Evolutionary conservation across 2,113 vertebrate genomes (phyloP), one percentile per base, ranked within the genome.

Genomic region (Tragulus kanchil): DNA sequence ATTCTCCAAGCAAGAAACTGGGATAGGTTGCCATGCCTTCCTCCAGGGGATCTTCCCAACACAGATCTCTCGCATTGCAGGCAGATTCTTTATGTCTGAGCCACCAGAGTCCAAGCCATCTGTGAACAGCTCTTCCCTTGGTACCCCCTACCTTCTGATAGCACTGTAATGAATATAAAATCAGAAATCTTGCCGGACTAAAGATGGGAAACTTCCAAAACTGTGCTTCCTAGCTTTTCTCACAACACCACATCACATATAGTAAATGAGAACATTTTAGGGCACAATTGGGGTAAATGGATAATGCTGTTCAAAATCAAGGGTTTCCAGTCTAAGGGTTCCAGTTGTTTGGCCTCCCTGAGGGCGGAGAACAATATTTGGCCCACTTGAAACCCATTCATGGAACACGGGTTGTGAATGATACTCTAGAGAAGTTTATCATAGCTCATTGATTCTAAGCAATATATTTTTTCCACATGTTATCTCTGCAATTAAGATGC

Each of bases 81-180:
- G 36, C 36, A 36, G 36, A 36, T 36, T 36, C 36, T 36, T 36
- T 36, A 36, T 36, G 36, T 36, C 36, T 36, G 36, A 36, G 36
- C 36, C 36, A 36, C 36, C 36, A 36, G 36, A 36, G 25, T 48
- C 45, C 67, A 62, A 64, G 69, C 4, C 4, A 3, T 73, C 61
- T 52, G 16, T 82, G 59, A 75, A 25, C n/a, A 45, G 87, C 16
- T 26, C 56, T 64, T 78, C 58, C 85, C 75, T 89, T 59, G 28
- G 84, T 48, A 45, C 16, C 23, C 61, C 48, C 48, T 56, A 54
- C 21, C 42, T 73, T 69, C 48, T 36, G 67, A 86, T 69, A 36
- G 28, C 81, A 69, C 75, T 19, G 31, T 79, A 58, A 85, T 92
- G 79, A 96, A 92, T 28, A 92, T 58, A 69, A 92, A 79, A 65